Base-by-base conservation (phyloP, 2,888 invertebrate species). In the Caenorhabditis sp. region DNA sequence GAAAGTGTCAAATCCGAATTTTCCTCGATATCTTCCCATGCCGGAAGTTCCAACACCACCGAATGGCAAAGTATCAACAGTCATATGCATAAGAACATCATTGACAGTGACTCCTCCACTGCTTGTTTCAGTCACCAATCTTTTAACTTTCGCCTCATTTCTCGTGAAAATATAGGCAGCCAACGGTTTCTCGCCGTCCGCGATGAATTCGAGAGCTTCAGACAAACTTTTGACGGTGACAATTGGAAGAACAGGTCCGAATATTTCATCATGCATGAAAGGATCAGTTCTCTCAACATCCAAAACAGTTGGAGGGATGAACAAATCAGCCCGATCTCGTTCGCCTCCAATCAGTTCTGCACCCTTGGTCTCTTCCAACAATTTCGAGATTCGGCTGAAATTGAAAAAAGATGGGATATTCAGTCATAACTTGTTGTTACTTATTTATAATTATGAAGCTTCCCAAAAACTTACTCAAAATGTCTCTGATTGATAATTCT, bases 21-120 rank as follows among this genome's bases (percentile, higher is more conserved):
- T 89, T 67, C 97, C 99, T 89, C 97, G 97, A 89, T 97, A 97
- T 0, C 91, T 74, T 53, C 96, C 96, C 90, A 95, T 94, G 59
- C 99, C 99, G 88, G 95, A 95, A 83, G 73, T 81, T 3, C 99
- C 99, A 62, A 99, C 94, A 12, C 99, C 99, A 63, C 99, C 97
- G 89, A 99, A 99, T 1, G 97, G 97, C 72, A 99, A 89, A 20
- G 93, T 92, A 64, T 93, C 93, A 89, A 95, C 95, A 12, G 82
- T 78, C 5, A 84, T 59, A 87, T 96, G 95, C 91, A 95, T 91
- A 69, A 96, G 88, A 36, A 92, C 92, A 89, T 97, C 96, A 90
- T 97, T 97, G 87, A 93, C 91, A 87, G 92, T 91, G 87, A 93
- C 91, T 79, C 92, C 92, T 75, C 95, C 95, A 89, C 93, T 92